Evolutionary conservation across 2,888 invertebrate species (phyloP).

Genomic region (Nymphalis urticae): DNA sequence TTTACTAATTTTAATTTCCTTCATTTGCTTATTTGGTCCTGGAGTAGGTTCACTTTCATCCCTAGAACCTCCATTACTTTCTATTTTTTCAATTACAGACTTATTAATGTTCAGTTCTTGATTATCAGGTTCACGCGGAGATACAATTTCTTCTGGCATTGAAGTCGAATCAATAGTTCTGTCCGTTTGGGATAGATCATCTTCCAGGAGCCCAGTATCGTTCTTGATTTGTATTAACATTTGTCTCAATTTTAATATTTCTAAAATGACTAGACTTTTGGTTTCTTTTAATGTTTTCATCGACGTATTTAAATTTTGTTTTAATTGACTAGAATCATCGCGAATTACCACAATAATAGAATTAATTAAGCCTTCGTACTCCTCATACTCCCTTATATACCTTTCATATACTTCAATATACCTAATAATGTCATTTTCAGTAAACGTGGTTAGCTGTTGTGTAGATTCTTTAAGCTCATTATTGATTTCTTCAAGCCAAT

Average conservation of each 20-base stretch:
- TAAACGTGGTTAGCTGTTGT: constrained; percentile 59
- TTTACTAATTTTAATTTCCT: constrained; percentile 44
- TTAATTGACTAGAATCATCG: constrained; percentile 76
- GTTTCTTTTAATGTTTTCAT: constrained; percentile 83
- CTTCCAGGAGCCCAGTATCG: constrained; percentile 67
- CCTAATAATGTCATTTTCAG: constrained; percentile 68
- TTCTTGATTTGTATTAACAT: constrained; percentile 68
- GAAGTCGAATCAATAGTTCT: constrained; percentile 86
- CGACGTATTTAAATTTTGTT: constrained; percentile 80
- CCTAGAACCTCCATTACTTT: constrained; percentile 22
- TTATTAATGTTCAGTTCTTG: constrained; percentile 45
- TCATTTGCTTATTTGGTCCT: constrained; percentile 26
- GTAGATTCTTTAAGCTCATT: constrained; percentile 73
- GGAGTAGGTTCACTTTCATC: constrained; percentile 12
- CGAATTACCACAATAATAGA: constrained; percentile 71
- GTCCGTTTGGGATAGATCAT: constrained; percentile 79
- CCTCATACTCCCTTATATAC: constrained; percentile 73
- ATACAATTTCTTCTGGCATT: constrained; percentile 86
- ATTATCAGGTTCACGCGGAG: constrained; percentile 55
- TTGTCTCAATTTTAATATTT: constrained; percentile 79
- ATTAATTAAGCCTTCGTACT: constrained; percentile 70
- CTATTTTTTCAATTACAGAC: constrained; percentile 40
- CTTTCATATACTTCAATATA: constrained; percentile 76
- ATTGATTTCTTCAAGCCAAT: constrained; percentile 77
- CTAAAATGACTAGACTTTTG: constrained; percentile 81